Conservation (phyloP, 2,797 vertebrate species). For the Ibycter americanus region DNA sequence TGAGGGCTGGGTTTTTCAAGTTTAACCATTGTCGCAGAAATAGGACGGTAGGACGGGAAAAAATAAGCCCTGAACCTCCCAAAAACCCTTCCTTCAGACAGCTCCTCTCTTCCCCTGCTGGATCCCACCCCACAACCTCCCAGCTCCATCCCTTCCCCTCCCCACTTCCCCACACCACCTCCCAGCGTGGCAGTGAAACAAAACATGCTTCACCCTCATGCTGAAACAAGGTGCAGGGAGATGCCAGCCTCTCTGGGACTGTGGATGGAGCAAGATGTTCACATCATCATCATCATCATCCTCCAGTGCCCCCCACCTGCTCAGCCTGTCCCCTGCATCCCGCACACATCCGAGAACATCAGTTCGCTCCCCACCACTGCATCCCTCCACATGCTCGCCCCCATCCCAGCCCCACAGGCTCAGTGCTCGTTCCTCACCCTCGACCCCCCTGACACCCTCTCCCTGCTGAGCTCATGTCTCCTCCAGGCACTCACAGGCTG, state of each 20-base stretch:
- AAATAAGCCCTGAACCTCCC: background rate
- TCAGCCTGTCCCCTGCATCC: background rate
- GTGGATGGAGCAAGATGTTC: background rate
- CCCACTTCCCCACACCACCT: background rate
- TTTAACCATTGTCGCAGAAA: background rate
- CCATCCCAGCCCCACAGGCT: background rate
- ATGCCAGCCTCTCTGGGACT: background rate
- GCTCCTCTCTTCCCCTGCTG: background rate
- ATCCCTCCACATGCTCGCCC: rapidly evolving
- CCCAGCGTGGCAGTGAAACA: background rate
- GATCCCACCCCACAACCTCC: background rate
- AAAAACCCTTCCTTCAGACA: background rate
- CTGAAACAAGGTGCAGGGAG: background rate
- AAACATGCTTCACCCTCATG: background rate
- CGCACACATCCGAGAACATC: background rate
- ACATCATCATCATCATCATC: background rate
- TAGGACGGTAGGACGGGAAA: background rate
- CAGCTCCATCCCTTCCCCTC: background rate
- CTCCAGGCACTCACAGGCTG: background rate
- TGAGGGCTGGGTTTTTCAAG: background rate
- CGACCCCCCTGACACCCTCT: background rate
- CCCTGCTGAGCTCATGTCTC: background rate
- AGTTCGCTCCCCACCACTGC: background rate
- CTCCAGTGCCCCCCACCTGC: background rate
- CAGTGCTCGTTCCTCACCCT: background rate